Conservation (phyloP, 2,888 invertebrate genomes). For the Nephrotoma guestfalica region DNA sequence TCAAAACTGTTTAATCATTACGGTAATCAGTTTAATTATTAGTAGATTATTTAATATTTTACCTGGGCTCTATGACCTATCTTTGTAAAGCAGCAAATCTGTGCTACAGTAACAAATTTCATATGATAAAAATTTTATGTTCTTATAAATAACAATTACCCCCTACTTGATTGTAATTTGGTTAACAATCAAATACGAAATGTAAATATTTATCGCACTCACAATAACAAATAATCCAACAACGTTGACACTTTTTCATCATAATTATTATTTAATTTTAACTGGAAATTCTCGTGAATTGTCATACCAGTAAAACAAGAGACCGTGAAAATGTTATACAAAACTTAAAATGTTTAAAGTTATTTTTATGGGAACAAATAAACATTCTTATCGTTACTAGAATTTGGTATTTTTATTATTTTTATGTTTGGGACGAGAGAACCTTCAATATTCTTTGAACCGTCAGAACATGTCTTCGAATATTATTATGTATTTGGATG, state of each 20-base stretch:
- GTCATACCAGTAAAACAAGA: neutral
- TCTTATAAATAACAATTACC: no score
- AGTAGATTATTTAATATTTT: no score
- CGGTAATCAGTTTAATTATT: no score
- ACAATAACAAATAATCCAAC: neutral
- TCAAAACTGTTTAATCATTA: no score
- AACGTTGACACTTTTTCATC: neutral
- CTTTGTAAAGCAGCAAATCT: no score
- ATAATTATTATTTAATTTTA: neutral
- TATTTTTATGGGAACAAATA: neutral
- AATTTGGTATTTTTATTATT: neutral
- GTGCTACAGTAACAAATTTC: no score
- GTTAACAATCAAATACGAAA: no score
- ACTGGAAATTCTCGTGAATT: neutral
- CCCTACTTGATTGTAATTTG: no score
- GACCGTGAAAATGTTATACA: neutral
- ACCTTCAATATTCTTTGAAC: neutral
- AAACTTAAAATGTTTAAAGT: neutral
- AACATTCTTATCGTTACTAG: neutral
- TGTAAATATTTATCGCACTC: neutral
- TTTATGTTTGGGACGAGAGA: neutral
- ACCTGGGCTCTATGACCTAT: no score
- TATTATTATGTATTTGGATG: neutral
- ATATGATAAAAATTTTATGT: no score
- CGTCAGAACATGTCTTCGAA: neutral